Conservation (phyloP, 2,797 vertebrate genomes). For the Lagodon rhomboides region DNA sequence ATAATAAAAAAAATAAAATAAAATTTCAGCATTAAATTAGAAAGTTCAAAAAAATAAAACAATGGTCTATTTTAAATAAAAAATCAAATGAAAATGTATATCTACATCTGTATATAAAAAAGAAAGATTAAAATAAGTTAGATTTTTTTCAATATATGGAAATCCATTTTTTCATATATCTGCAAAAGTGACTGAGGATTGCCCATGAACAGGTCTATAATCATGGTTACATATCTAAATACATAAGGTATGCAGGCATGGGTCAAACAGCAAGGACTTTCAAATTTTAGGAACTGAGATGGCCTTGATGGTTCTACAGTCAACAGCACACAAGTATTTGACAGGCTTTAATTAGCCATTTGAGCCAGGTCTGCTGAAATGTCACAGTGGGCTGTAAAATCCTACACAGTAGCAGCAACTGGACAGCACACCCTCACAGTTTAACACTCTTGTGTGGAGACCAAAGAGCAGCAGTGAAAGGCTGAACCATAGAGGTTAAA, state of each 20-base stretch:
- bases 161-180: constrained; percentile 59
- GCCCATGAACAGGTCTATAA: constrained; percentile 57
- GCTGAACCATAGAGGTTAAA: constrained; percentile 15
- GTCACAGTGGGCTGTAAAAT: constrained; percentile 66
- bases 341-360: constrained; percentile 24
- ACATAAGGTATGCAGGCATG: constrained; percentile 46
- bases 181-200: constrained; percentile 73
- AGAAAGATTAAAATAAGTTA: constrained; percentile 74
- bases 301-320: not conserved
- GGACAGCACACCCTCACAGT: constrained; percentile 61
- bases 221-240: constrained; percentile 60
- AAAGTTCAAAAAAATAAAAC: constrained; percentile 80
- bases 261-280: constrained; percentile 38
- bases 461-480: constrained; percentile 51
- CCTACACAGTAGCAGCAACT: constrained; percentile 78
- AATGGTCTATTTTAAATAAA: constrained; percentile 70
- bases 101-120: constrained; percentile 82
- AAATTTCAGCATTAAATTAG: constrained; percentile 75
- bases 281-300: not conserved
- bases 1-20: constrained; percentile 50
- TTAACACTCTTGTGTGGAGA: constrained; percentile 1
- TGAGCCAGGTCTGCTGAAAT: constrained; percentile 42
- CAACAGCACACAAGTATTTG: not conserved
- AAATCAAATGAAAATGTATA: constrained; percentile 70
- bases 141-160: constrained; percentile 59